A percentile compares a stretch with the other conserved stretches of the same genome.
Evolutionary conservation across 2,113 vertebrate genomes (phyloP).

Genomic region (Aegithalos caudatus): DNA sequence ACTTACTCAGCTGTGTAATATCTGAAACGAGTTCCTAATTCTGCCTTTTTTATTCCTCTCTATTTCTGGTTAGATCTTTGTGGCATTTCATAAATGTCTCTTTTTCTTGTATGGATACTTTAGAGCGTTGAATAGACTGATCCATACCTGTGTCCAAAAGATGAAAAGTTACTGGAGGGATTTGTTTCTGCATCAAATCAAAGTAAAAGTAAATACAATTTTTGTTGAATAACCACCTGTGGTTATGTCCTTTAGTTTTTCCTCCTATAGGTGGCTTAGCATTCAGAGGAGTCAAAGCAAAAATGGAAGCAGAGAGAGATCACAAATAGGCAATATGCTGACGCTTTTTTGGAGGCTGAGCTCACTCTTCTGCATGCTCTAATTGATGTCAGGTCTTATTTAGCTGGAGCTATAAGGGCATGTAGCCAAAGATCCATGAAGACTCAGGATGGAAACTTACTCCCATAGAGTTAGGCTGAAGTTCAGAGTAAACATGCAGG

Average conservation of each 20-base stretch:
- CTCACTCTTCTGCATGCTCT: neutral
- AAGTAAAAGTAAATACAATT: neutral
- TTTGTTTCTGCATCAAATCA: neutral
- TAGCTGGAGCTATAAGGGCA: neutral
- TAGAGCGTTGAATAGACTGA: neutral
- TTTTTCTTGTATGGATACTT: neutral
- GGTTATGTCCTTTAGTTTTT: neutral
- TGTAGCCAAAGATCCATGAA: neutral
- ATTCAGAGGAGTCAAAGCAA: neutral
- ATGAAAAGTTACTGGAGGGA: neutral
- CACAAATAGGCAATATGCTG: neutral
- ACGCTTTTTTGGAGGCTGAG: neutral
- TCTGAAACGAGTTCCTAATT: neutral
- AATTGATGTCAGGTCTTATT: neutral
- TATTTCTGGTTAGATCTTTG: neutral
- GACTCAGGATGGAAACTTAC: slow-evolving; percentile 9
- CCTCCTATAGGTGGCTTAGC: neutral
- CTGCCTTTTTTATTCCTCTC: accelerated
- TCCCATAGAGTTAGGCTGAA: neutral
- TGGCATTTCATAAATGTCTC: neutral
- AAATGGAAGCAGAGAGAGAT: neutral
- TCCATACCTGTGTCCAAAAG: neutral
- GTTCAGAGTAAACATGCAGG: neutral
- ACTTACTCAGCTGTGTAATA: neutral
- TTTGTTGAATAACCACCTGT: neutral